Base-by-base conservation (phyloP, 2,113 vertebrate genomes). In the Colaptes auratus region DNA sequence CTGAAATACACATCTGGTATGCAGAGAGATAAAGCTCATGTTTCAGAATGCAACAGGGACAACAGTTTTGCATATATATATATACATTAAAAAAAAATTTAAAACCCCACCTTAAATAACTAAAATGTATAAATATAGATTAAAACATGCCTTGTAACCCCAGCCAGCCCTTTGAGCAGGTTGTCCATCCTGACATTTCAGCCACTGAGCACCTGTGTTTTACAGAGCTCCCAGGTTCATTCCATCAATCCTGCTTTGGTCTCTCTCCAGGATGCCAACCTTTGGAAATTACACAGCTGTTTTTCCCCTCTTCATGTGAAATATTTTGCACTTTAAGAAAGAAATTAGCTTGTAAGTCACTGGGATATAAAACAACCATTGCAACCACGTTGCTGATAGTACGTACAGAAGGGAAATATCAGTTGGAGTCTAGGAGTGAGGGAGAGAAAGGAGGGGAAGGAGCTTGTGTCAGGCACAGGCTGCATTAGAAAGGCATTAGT, bases 401-500 rank as follows among this genome's bases (percentile, higher is more conserved):
- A n/a, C 33, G 52, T 11, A 28, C 7, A 3, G 63, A 89, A 87
- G 52, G n/a, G n/a, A 85, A 83, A 44, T 64, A 78, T 12, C 58
- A 17, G 65, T 50, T 75, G 27, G n/a, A 67, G n/a, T 33, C 70
- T 60, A 65, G 21, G 50, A 86, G 42, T 15, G 36, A 80, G 56
- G 52, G 31, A 69, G 75, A 86, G 72, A 81, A 85, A 42, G 42
- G 61, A 76, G 12, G n/a, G 27, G 35, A 91, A 88, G 53, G 60
- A 33, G 46, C 6, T 75, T 53, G 15, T 67, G 4, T 78, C 2
- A 5, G 73, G 46, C 80, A 65, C 44, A 1, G 6, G 79, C 61
- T 92, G 79, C 53, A 24, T 91, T 75, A 90, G 89, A 81, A 88
- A 86, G 50, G 44, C 92, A 70, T 81, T 79, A 90, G 65, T 91